A percentile compares a stretch with the other conserved stretches of the same genome.
phyloP scores from a whole-genome alignment of 2,797 vertebrate genomes.

The Sebastes jordani region DNA sequence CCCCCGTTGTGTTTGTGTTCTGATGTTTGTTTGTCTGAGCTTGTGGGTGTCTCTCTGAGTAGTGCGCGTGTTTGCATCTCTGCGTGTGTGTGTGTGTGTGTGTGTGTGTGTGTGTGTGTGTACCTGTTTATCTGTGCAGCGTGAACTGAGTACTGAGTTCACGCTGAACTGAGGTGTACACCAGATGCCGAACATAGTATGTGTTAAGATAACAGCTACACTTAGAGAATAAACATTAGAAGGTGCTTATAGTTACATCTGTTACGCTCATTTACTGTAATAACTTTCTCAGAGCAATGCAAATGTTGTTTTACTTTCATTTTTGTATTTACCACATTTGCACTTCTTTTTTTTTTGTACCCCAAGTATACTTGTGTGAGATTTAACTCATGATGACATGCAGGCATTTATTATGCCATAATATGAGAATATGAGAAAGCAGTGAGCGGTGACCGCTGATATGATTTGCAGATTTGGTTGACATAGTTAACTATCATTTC shows the following conservation, averaged over 20 bases:
- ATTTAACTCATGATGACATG: background rate
- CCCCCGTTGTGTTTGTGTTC: slow-evolving; percentile 33
- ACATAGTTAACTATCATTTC: background rate
- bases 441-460: background rate
- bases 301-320: background rate
- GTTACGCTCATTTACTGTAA: background rate
- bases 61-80: background rate
- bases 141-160: slow-evolving; percentile 23
- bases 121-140: slow-evolving; percentile 23
- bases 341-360: background rate
- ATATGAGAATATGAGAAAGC: background rate
- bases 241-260: slow-evolving; percentile 20
- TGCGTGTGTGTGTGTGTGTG: background rate
- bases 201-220: background rate
- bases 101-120: background rate
- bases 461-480: background rate
- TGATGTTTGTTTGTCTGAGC: slow-evolving; percentile 56
- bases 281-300: background rate
- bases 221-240: slow-evolving; percentile 10
- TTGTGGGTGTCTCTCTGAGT: slow-evolving; percentile 24
- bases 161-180: background rate
- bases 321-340: background rate
- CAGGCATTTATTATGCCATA: background rate
- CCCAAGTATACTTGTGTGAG: background rate
- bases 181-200: slow-evolving; percentile 26